These are phyloP conservation scores for Phaonia tiefii DNA, from an alignment of 2,888 invertebrate genomes.

Conservation along the genomic window DNA sequence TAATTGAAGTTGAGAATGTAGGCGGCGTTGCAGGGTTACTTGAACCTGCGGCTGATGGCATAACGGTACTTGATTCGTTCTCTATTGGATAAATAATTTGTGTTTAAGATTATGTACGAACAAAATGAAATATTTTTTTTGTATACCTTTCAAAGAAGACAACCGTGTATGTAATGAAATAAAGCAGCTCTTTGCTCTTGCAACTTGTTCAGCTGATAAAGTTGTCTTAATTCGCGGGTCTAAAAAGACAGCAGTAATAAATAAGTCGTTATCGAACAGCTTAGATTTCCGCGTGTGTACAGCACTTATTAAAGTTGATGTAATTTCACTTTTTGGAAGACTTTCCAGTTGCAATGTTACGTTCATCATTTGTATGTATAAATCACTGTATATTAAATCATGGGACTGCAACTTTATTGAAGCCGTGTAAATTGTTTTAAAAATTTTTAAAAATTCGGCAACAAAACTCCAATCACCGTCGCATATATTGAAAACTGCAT, in stretches of 20 bases:
- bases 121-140: no score
- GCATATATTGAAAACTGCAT: conserved; percentile 11
- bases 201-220: conserved; percentile 15
- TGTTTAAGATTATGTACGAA: no score
- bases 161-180: conserved; percentile 38
- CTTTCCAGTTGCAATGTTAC: conserved; percentile 25
- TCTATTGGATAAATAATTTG: no score
- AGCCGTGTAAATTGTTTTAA: conserved; percentile 26
- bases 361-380: conserved; percentile 43
- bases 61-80: no score
- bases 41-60: no score
- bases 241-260: conserved; percentile 40
- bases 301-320: conserved; percentile 11
- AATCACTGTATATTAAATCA: conserved; percentile 47
- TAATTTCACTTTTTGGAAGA: conserved; percentile 4
- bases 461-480: conserved; percentile 15
- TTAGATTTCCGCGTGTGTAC: conserved; percentile 12
- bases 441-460: conserved; percentile 37
- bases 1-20: no score
- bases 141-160: conserved; percentile 29
- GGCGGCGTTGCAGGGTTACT: no score
- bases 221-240: conserved; percentile 48
- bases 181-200: conserved; percentile 42
- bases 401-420: conserved; percentile 46
- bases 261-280: conserved; percentile 45